phyloP scores from a whole-genome alignment of 2,888 invertebrate genomes.

The Drosophila emarginata region DNA sequence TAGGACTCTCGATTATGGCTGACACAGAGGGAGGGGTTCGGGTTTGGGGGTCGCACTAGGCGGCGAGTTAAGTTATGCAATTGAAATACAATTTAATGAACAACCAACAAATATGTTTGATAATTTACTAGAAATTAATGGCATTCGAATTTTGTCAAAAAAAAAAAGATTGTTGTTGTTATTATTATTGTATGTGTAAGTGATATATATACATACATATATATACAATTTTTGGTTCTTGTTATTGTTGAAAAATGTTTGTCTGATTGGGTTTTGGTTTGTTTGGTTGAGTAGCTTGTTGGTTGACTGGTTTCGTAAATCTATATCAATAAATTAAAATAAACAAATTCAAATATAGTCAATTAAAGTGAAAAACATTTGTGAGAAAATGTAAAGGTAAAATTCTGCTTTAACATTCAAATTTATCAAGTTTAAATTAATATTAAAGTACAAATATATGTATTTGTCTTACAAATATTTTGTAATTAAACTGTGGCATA shows the following conservation, averaged over 20 bases:
- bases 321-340: constrained; percentile 10
- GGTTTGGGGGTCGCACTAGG: neutral
- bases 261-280: constrained; percentile 4
- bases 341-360: constrained; percentile 10
- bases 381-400: neutral
- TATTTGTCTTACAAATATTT: neutral
- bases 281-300: neutral
- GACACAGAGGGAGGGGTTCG: constrained; percentile 16
- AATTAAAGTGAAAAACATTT: neutral
- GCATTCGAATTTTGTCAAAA: constrained; percentile 31
- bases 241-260: neutral
- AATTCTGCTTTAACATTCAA: neutral
- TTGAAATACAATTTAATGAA: constrained; percentile 74
- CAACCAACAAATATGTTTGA: constrained; percentile 69
- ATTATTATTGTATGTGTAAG: neutral
- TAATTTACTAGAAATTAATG: constrained; percentile 69
- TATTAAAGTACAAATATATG: too few relatives aligned
- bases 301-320: neutral
- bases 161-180: constrained; percentile 6
- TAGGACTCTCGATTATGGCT: constrained; percentile 51
- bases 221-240: neutral
- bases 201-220: neutral
- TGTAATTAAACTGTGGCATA: neutral
- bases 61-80: constrained; percentile 45
- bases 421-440: neutral